These are phyloP conservation scores for Trichosurus vulpecula DNA, from an alignment of 2,797 vertebrate species.

Conservation along the genomic window DNA sequence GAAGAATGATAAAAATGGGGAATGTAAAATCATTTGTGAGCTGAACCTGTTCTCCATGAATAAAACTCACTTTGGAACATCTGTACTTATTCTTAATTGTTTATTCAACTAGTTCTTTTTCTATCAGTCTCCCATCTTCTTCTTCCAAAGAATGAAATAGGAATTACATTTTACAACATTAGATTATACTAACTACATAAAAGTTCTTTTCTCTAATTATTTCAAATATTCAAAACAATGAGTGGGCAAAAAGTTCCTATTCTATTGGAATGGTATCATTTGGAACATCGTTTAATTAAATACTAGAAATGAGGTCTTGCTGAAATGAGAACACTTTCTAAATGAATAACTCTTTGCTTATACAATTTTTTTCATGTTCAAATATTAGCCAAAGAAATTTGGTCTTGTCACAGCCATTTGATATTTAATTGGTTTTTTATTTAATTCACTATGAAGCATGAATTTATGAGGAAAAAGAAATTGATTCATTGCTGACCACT, in stretches of 20 bases:
- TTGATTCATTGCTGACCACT: constrained; percentile 63
- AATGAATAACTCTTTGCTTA: constrained; percentile 76
- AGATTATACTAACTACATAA: constrained; percentile 62
- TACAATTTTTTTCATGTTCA: constrained; percentile 71
- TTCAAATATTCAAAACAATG: constrained; percentile 64
- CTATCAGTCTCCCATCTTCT: constrained; percentile 29
- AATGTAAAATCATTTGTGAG: not conserved
- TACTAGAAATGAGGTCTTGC: constrained; percentile 70
- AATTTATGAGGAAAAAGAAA: constrained; percentile 66
- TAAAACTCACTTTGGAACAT: not conserved
- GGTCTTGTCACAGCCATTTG: constrained; percentile 65
- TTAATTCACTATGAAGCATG: constrained; percentile 71
- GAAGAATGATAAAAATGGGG: not conserved
- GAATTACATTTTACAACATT: constrained; percentile 59
- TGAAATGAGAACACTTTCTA: constrained; percentile 66
- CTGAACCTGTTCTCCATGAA: constrained; percentile 9
- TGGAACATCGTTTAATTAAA: constrained; percentile 81
- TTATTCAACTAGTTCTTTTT: constrained; percentile 53
- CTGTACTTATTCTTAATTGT: constrained; percentile 33
- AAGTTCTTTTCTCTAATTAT: constrained; percentile 74
- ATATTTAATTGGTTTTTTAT: constrained; percentile 67
- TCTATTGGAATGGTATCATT: constrained; percentile 75
- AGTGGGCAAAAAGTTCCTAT: constrained; percentile 61
- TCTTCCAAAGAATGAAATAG: constrained; percentile 53
- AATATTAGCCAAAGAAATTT: constrained; percentile 62